Conservation (phyloP, 2,888 invertebrate genomes). For the Amiota minor region DNA sequence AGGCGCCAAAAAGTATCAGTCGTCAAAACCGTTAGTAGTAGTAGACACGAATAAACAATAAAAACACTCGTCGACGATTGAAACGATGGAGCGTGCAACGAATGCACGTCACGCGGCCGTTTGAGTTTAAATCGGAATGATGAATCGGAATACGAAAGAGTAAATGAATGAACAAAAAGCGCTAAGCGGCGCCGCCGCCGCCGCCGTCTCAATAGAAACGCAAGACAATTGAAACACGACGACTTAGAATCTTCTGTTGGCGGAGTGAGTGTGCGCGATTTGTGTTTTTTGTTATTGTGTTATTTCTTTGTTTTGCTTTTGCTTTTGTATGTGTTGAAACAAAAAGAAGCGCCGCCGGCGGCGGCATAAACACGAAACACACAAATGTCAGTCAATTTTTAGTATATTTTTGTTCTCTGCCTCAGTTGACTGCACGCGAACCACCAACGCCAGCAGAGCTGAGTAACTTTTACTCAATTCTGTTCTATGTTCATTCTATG, state of each 20-base stretch:
- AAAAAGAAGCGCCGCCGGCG: constrained; percentile 32
- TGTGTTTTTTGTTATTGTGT: constrained; percentile 3
- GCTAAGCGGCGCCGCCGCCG: constrained; percentile 41
- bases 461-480: background rate
- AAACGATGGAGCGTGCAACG: constrained; percentile 62
- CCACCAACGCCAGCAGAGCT: background rate
- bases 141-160: constrained; percentile 45
- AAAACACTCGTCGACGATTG: constrained; percentile 49
- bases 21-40: constrained; percentile 24
- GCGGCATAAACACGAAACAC: constrained; percentile 14
- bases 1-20: constrained; percentile 27
- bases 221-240: constrained; percentile 32
- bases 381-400: too few species aligned
- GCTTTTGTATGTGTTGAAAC: background rate
- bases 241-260: background rate
- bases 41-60: constrained; percentile 8
- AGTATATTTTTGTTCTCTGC: constrained; percentile 24
- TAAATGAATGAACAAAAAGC: constrained; percentile 55
- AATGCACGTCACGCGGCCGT: constrained; percentile 37
- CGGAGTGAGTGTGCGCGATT: constrained; percentile 14
- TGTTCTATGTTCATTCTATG: constrained; percentile 18
- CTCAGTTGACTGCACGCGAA: constrained; percentile 3
- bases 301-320: background rate
- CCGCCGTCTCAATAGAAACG: constrained; percentile 55
- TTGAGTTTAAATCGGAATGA: constrained; percentile 17